Percentiles rank a stretch among this genome's conserved stretches.
These are phyloP conservation scores for Zeuzera pyrina DNA, from an alignment of 2,888 invertebrate species.

Conservation along the genomic window DNA sequence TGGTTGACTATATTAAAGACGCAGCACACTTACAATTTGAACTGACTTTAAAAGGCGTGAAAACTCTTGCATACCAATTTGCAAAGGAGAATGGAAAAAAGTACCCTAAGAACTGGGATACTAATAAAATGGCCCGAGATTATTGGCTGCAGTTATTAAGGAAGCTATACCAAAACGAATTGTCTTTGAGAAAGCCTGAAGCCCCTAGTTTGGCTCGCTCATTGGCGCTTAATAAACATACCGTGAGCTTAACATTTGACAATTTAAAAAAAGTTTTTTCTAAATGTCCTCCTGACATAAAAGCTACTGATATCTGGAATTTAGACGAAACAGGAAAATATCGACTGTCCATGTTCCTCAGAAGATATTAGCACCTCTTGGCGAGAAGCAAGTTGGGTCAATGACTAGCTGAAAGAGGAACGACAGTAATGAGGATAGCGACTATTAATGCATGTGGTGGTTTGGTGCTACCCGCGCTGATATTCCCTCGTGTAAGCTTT, in stretches of 20 bases:
- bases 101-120: slow-evolving; percentile 14
- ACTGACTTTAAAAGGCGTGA: slow-evolving; percentile 1
- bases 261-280: slow-evolving; percentile 18
- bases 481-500: slow-evolving; percentile 15
- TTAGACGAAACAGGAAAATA: slow-evolving; percentile 22
- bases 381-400: slow-evolving; percentile 22
- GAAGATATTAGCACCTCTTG: slow-evolving; percentile 22
- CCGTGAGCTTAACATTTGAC: slow-evolving; percentile 17
- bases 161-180: slow-evolving; percentile 12
- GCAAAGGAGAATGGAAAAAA: slow-evolving; percentile 17
- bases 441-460: slow-evolving; percentile 14
- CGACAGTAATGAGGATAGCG: slow-evolving; percentile 8
- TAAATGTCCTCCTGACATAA: slow-evolving; percentile 13
- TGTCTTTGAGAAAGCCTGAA: slow-evolving; percentile 22
- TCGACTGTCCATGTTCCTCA: slow-evolving; percentile 23
- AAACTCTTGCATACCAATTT: slow-evolving; percentile 4
- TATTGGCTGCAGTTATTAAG: slow-evolving; percentile 1
- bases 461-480: slow-evolving; percentile 15
- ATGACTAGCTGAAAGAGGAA: slow-evolving; percentile 10
- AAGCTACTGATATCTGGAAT: slow-evolving; percentile 20
- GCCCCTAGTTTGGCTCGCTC: slow-evolving; percentile 20
- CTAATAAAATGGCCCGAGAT: slow-evolving; percentile 9
- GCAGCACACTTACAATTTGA: slow-evolving; percentile 3
- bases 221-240: slow-evolving; percentile 19
- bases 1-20: slow-evolving; percentile 7